These are phyloP conservation scores for Pterostichus madidus DNA, from an alignment of 2,888 invertebrate genomes.

Conservation along the genomic window DNA sequence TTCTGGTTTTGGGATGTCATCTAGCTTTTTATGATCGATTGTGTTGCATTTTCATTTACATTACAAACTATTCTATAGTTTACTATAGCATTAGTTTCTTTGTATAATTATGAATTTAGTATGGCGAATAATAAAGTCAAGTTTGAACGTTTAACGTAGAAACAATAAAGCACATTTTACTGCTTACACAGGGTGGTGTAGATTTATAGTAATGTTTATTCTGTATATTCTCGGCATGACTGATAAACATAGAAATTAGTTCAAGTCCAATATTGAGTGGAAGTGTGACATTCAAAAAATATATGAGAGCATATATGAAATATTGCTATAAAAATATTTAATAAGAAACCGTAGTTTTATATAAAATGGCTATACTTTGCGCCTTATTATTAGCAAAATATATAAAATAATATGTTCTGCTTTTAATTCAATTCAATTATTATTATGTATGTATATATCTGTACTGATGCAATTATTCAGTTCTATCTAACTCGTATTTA, in stretches of 20 bases:
- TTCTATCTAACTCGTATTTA: background rate
- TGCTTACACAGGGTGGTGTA: conserved; percentile 71
- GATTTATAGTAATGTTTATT: conserved; percentile 67
- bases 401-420: conserved; percentile 36
- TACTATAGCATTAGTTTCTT: conserved; percentile 48
- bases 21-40: background rate
- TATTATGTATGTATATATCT: conserved; percentile 59
- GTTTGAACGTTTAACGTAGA: conserved; percentile 67
- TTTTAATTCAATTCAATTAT: conserved; percentile 26
- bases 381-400: conserved; percentile 54
- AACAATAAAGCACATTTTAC: conserved; percentile 66
- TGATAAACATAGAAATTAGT: conserved; percentile 52
- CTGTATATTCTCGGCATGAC: conserved; percentile 59
- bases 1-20: background rate
- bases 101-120: conserved; percentile 49
- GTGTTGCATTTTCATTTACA: background rate
- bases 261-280: conserved; percentile 54
- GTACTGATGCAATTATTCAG: background rate
- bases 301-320: conserved; percentile 50
- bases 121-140: conserved; percentile 47
- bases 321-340: conserved; percentile 50
- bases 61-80: background rate
- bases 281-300: conserved; percentile 49
- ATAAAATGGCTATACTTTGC: conserved; percentile 61
- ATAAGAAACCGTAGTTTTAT: conserved; percentile 63